These are phyloP conservation scores for Galbula dea DNA, from an alignment of 2,113 vertebrate species.

Conservation along the genomic window DNA sequence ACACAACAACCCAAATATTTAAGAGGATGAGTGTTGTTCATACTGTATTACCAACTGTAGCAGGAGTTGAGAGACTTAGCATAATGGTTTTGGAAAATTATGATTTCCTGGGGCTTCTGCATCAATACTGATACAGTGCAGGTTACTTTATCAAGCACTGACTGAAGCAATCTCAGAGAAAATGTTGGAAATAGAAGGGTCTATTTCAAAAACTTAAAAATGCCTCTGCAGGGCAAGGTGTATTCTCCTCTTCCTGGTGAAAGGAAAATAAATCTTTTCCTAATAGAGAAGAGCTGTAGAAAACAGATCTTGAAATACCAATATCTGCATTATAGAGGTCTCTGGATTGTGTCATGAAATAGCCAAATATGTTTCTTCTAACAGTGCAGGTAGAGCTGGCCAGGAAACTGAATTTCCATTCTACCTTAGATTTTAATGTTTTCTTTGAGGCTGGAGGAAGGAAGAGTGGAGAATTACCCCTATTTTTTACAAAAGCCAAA, in stretches of 20 bases:
- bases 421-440: conserved; percentile 21
- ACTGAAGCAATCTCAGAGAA: conserved; percentile 59
- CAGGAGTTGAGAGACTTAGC: conserved; percentile 44
- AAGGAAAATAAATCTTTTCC: conserved; percentile 65
- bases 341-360: conserved; percentile 66
- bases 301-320: conserved; percentile 59
- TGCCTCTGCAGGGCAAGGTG: conserved; percentile 59
- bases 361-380: background rate
- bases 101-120: conserved; percentile 59
- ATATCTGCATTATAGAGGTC: conserved; percentile 48
- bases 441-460: conserved; percentile 41
- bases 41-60: conserved; percentile 52
- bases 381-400: conserved; percentile 32
- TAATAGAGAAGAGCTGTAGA: conserved; percentile 62
- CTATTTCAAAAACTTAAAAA: conserved; percentile 61
- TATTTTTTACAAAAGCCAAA: conserved; percentile 45
- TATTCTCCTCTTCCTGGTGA: conserved; percentile 55
- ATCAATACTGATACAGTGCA: conserved; percentile 49
- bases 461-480: conserved; percentile 5
- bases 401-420: background rate
- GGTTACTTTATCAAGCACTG: conserved; percentile 65
- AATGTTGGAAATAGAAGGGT: conserved; percentile 59
- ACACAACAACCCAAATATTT: conserved; percentile 12
- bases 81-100: conserved; percentile 60
- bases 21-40: conserved; percentile 42